phyloP scores from a whole-genome alignment of 2,888 invertebrate genomes.

The Caenorhabditis japonica region DNA sequence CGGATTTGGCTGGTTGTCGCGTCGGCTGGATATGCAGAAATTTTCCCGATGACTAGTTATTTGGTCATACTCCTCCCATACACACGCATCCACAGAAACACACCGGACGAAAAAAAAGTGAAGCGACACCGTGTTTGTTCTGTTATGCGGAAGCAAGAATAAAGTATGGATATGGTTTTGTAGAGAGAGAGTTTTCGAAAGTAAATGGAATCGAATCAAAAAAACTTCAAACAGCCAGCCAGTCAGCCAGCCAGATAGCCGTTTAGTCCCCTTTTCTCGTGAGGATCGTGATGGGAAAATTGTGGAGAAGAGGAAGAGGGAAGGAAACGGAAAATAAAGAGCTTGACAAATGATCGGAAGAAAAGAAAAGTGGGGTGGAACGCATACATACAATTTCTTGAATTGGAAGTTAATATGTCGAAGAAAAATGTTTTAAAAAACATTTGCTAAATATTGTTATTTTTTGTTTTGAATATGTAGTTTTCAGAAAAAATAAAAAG shows the following conservation, averaged over 20 bases:
- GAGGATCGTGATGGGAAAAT: constrained; percentile 39
- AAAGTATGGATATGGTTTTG: constrained; percentile 19
- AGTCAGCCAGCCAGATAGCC: too few relatives aligned
- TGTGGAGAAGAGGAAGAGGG: constrained; percentile 17
- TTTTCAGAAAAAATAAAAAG: not conserved
- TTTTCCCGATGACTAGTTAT: constrained; percentile 43
- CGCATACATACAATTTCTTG: too few relatives aligned
- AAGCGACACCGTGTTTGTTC: constrained; percentile 48
- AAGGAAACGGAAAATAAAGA: not conserved
- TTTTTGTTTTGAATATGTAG: too few relatives aligned
- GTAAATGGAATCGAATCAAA: not conserved
- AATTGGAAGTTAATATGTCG: too few relatives aligned
- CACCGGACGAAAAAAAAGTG: constrained; percentile 15
- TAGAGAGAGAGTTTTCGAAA: constrained; percentile 2
- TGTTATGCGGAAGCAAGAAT: constrained; percentile 41
- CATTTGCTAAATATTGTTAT: too few relatives aligned
- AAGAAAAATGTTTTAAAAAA: too few relatives aligned
- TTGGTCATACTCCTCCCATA: constrained; percentile 20
- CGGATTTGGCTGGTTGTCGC: constrained; percentile 37
- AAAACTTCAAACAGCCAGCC: too few relatives aligned
- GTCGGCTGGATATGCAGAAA: constrained; percentile 37
- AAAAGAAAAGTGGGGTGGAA: not conserved
- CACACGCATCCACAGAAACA: constrained; percentile 26
- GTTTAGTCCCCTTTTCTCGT: constrained; percentile 33
- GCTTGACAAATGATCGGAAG: constrained; percentile 32